phyloP scores from a whole-genome alignment of 2,797 vertebrate genomes.

The Gila robusta region DNA sequence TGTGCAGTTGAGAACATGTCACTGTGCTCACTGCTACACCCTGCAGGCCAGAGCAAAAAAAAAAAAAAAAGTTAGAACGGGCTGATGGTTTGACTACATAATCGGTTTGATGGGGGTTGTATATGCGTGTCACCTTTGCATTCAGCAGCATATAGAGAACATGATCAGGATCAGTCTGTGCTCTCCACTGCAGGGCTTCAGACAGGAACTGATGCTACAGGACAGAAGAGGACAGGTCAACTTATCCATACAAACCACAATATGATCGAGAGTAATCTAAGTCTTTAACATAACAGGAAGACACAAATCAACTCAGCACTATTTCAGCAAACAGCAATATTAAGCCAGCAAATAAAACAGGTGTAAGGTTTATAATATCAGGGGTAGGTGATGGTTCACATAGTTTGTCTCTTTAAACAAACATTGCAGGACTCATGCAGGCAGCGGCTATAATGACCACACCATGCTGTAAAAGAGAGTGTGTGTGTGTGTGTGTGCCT shows the following conservation, averaged over 20 bases:
- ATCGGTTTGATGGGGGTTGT: neutral
- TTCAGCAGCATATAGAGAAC: constrained; percentile 93
- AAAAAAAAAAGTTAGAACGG: constrained; percentile 21
- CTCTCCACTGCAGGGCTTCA: constrained; percentile 95
- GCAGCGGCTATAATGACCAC: constrained; percentile 5
- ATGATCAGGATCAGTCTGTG: constrained; percentile 93
- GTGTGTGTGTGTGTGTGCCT: neutral
- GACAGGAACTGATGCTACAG: constrained; percentile 95
- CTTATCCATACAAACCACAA: neutral
- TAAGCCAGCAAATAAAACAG: constrained; percentile 19
- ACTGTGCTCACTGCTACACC: constrained; percentile 92
- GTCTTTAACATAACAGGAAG: neutral
- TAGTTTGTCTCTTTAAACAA: constrained; percentile 42
- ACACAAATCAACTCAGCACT: neutral
- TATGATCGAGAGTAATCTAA: neutral
- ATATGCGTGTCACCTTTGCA: constrained; percentile 84
- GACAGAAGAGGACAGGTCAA: constrained; percentile 24
- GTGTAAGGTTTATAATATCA: constrained; percentile 3
- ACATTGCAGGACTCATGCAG: constrained; percentile 50
- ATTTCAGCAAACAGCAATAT: constrained; percentile 1
- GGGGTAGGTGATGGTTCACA: neutral
- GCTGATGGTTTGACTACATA: neutral
- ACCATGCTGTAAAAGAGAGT: constrained; percentile 12
- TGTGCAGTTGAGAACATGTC: constrained; percentile 94
- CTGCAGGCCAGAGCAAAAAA: constrained; percentile 72